Evolutionary conservation across 1,140 invertebrate genomes (phyloP), one percentile per base, ranked within the genome.

Genomic region (Bombus picipes): DNA sequence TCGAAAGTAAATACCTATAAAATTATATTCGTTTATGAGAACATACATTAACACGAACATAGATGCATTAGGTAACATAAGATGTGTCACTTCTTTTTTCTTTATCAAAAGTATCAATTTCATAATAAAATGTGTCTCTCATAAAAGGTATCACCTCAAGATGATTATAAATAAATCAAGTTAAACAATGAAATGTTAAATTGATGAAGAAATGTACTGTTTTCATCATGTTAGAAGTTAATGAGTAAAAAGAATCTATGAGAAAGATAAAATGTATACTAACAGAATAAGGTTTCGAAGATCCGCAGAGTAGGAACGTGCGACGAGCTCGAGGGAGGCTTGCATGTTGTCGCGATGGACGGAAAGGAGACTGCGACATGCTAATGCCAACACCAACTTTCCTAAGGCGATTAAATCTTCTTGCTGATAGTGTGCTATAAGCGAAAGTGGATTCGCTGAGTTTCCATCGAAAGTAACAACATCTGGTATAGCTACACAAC

Each of bases 201-300:
- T 39, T 5, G 12, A 39, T 28, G 12, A 71, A 39, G 10, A 71
- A 71, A 71, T 41, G 6, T 68, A 39, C 2, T 15, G 2, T 12
- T 37, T 28, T n/a, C 3, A 28, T 37, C 18, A 25, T 37, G 1
- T 68, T 68, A 37, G 9, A 68, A 37, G 12, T 37, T 68, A 37
- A 9, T 22, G 22, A 41, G 25, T 41, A 71, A 41, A 15, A 71
- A 4, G 3, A 79, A 34, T 53, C 4, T 66, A 5, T 41, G 2
- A 71, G 6, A 74, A 34, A 43, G n/a, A n/a, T 32, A 37, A 77
- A 62, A 83, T 32, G 68, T 72, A 62, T 91, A 97, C 97, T 95
- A 96, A 99, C 98, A 99, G 96, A 91, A 99, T 98, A 71, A 99
- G 96, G 95, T 99, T 99, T 93, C 98, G 97, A 90, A 99, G 96